Percentiles rank a stretch among this genome's conserved stretches.
These are phyloP conservation scores for Trachurus trachurus DNA, from an alignment of 2,797 vertebrate species.

Conservation along the genomic window DNA sequence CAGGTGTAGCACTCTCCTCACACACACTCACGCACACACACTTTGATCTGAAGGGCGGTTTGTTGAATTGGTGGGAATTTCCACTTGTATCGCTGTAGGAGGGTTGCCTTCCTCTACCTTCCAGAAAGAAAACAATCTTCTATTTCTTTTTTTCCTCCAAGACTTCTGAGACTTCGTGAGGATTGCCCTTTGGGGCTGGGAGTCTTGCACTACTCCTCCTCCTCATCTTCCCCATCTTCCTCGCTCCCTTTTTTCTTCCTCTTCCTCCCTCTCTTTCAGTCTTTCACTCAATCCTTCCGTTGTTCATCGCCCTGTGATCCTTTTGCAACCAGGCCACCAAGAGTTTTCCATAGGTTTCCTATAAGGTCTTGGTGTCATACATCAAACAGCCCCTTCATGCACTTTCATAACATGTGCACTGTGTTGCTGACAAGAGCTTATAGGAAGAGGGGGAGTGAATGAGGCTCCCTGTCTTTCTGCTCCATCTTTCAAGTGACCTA, in stretches of 20 bases:
- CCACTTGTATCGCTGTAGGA: slow-evolving; percentile 56
- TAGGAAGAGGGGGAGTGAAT: slow-evolving; percentile 28
- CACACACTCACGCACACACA: slow-evolving; percentile 27
- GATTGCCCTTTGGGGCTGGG: slow-evolving; percentile 64
- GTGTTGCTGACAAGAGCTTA: slow-evolving; percentile 39
- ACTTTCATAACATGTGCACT: slow-evolving; percentile 42
- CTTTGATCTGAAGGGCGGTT: slow-evolving; percentile 63
- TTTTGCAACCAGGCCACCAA: slow-evolving; percentile 31
- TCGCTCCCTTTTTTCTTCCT: slow-evolving; percentile 65
- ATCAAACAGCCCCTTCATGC: slow-evolving; percentile 65
- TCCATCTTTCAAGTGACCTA: slow-evolving; percentile 38
- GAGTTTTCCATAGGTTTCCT: slow-evolving; percentile 52
- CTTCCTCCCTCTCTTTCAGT: slow-evolving; percentile 64
- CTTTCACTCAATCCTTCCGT: slow-evolving; percentile 66
- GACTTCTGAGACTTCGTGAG: slow-evolving; percentile 48
- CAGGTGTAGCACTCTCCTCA: slow-evolving; percentile 38
- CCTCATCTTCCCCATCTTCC: slow-evolving; percentile 21
- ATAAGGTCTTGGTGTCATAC: slow-evolving; percentile 59
- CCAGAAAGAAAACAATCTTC: slow-evolving; percentile 20
- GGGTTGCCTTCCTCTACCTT: slow-evolving; percentile 48
- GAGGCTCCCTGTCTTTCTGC: slow-evolving; percentile 8
- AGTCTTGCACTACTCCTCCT: slow-evolving; percentile 23
- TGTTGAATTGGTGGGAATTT: slow-evolving; percentile 64
- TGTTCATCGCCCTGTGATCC: slow-evolving; percentile 66
- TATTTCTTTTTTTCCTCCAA: slow-evolving; percentile 34